These are phyloP conservation scores for Micoletzkya japonica DNA, from an alignment of 2,888 invertebrate genomes.

Conservation along the genomic window DNA sequence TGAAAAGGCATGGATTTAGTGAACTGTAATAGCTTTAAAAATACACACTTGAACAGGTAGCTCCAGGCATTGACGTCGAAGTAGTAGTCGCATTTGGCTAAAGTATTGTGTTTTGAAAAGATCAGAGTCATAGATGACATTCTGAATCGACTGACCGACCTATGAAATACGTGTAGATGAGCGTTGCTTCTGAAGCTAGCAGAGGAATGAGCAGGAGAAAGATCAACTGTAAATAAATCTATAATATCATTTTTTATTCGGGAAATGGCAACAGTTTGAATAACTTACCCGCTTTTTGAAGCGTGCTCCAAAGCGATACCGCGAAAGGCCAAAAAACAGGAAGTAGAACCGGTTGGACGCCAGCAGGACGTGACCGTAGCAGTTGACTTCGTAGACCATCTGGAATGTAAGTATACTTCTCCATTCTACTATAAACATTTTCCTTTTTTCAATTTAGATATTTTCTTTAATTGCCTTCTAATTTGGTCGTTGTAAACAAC, in stretches of 20 bases:
- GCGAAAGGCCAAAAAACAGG: neutral
- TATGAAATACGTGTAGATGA: neutral
- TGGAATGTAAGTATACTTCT: neutral
- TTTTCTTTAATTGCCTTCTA: no score
- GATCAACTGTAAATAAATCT: neutral
- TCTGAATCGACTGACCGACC: neutral
- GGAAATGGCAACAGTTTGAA: no score
- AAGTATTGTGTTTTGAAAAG: no score
- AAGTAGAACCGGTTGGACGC: neutral
- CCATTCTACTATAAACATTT: neutral
- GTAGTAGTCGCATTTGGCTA: constrained; percentile 9
- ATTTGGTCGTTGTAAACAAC: no score
- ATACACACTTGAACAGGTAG: neutral
- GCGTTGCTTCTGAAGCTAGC: neutral
- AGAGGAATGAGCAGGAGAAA: neutral
- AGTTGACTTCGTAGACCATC: neutral
- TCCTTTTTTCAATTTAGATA: no score
- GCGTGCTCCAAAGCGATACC: neutral
- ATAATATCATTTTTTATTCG: no score
- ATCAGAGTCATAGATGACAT: neutral
- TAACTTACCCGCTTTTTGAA: neutral
- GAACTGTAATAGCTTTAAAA: no score
- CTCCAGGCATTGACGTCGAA: constrained; percentile 1
- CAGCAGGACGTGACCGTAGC: neutral
- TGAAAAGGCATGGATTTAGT: no score